These are phyloP conservation scores for Macropodus opercularis DNA, from an alignment of 2,797 vertebrate genomes.

Conservation along the genomic window DNA sequence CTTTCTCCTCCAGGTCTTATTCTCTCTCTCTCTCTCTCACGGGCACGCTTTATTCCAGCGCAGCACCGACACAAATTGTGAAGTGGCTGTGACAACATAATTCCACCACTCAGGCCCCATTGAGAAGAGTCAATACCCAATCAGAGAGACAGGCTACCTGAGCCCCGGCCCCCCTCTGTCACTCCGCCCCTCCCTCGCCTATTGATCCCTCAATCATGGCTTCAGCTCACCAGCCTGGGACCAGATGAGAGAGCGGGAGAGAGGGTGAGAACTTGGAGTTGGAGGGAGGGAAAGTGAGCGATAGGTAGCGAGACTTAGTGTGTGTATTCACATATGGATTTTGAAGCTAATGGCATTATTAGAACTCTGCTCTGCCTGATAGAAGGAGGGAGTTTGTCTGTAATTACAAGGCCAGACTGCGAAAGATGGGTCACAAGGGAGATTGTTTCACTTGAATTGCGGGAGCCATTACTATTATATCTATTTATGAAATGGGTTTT, in stretches of 20 bases:
- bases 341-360: conserved; percentile 77
- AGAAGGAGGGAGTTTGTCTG: conserved; percentile 70
- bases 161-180: conserved; percentile 77
- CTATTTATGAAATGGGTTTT: conserved; percentile 69
- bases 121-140: conserved; percentile 86
- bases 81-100: conserved; percentile 89
- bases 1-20: conserved; percentile 20
- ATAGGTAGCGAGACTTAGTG: conserved; percentile 47
- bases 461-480: conserved; percentile 51
- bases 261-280: conserved; percentile 12
- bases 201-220: conserved; percentile 86
- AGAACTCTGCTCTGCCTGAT: conserved; percentile 60
- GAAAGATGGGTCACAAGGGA: conserved; percentile 58
- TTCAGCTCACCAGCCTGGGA: conserved; percentile 72
- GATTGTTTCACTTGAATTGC: conserved; percentile 74
- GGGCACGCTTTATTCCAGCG: conserved; percentile 75
- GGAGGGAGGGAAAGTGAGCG: conserved; percentile 40
- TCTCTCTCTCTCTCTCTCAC: conserved; percentile 13
- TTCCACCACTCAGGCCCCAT: conserved; percentile 87
- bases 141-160: conserved; percentile 85
- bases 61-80: conserved; percentile 83
- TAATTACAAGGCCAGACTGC: conserved; percentile 73
- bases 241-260: conserved; percentile 62
- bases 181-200: conserved; percentile 78
- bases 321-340: conserved; percentile 71